Base-by-base conservation (phyloP, 2,113 vertebrate genomes). In the Tupaia chinensis region DNA sequence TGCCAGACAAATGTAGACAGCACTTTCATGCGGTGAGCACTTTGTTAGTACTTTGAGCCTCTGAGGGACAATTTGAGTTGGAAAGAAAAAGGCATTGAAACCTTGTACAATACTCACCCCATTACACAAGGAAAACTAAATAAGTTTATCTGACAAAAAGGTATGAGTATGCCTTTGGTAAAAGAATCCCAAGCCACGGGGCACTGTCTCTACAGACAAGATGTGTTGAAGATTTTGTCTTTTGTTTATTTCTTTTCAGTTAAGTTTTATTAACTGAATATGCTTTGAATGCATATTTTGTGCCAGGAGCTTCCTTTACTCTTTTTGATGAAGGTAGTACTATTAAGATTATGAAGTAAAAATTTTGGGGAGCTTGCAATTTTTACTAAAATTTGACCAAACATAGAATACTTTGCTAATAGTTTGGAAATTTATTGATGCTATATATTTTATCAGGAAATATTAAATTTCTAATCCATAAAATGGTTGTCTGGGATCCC, bases 91-190 rank as follows among this genome's bases (percentile, higher is more conserved):
- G 73, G 7, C 77, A 88, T 87, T 74, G 77, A 93, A 95, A 90
- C 58, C 79, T 95, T 92, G 73, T 90, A 56, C 34, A 74, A 76
- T 82, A 56, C 60, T 93, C 61, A 91, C 25, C 73, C 68, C 69
- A 79, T 96, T 97, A 92, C 89, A 94, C 77, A 94, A 81, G 77
- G 91, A 94, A 96, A 96, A 74, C 72, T 69, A 96, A 93, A 66
- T 95, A 88, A 80, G 70, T 97, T 94, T 93, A 73, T 84, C 60
- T 91, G 78, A 95, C 78, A 69, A 66, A 63, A 90, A 94, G 29
- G 13, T 65, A 81, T 34, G 9, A 20, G 14, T 58, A n/a, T 63
- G 44, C 15, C 76, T 87, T 93, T 84, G 44, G 54, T 66, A 69
- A 94, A 95, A 91, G 65, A 91, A 93, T 11, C 29, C 29, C 80